These are phyloP conservation scores for Lamprologus tigripictilis DNA, from an alignment of 2,113 vertebrate species.

Conservation along the genomic window DNA sequence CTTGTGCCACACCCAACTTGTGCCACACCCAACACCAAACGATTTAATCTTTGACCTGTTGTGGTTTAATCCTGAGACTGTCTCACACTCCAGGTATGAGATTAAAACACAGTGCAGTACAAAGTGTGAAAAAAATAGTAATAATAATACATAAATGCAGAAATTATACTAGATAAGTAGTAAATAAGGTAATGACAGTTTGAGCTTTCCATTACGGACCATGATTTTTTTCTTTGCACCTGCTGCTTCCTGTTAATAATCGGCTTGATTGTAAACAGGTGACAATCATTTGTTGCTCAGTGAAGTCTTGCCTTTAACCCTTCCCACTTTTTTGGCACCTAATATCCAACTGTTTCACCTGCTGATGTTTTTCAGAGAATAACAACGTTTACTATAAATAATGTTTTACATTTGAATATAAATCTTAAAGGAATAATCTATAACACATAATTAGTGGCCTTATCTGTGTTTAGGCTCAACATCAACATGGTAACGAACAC, in stretches of 20 bases:
- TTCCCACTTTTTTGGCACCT: neutral
- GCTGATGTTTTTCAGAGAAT: neutral
- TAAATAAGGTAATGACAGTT: fast-evolving
- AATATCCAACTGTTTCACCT: fast-evolving
- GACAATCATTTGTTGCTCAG: neutral
- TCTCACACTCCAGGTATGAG: neutral
- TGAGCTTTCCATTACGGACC: fast-evolving
- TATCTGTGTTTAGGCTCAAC: neutral
- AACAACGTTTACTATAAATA: neutral
- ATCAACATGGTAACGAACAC: neutral
- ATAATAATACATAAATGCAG: neutral
- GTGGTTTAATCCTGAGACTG: neutral
- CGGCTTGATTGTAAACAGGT: fast-evolving
- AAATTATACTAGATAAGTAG: neutral
- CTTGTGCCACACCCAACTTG: neutral
- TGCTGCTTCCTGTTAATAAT: fast-evolving
- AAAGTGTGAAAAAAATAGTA: neutral
- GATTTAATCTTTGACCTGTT: neutral
- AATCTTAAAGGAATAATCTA: neutral
- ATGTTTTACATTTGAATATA: neutral
- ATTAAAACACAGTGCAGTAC: neutral
- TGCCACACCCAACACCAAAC: neutral
- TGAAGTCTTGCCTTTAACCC: neutral
- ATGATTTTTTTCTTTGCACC: neutral
- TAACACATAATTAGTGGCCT: neutral